Evolutionary conservation across 2,113 vertebrate species (phyloP).

Genomic region (Chelonoidis abingdonii): DNA sequence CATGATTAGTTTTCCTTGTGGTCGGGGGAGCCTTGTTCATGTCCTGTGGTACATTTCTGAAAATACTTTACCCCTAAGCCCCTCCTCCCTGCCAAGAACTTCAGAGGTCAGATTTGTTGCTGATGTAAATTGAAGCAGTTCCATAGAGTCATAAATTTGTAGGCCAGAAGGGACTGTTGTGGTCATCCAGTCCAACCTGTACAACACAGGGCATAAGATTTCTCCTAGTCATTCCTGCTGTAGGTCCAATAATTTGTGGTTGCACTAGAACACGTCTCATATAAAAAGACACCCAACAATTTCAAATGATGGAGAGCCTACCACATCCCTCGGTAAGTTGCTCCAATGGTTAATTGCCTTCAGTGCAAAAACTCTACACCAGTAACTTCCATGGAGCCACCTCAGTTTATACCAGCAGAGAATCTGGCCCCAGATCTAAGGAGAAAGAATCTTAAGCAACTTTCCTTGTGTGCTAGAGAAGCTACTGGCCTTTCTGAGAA

Average conservation of each 20-base stretch:
- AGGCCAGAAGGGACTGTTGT: background rate
- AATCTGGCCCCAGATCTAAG: background rate
- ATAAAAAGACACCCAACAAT: background rate
- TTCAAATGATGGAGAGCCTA: background rate
- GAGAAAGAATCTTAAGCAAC: background rate
- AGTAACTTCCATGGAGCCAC: background rate
- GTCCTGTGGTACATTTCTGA: background rate
- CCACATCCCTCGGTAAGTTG: background rate
- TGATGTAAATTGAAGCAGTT: background rate
- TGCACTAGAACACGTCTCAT: background rate
- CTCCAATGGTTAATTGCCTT: conserved; percentile 1
- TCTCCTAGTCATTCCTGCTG: background rate
- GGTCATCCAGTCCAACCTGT: background rate
- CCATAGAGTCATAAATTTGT: background rate
- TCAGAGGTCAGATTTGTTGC: background rate
- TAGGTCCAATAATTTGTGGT: background rate
- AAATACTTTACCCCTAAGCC: background rate
- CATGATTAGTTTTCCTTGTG: conserved; percentile 4
- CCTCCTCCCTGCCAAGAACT: background rate
- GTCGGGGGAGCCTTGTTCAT: background rate
- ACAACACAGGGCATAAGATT: conserved; percentile 12
- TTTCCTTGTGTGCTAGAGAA: background rate
- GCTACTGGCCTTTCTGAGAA: background rate
- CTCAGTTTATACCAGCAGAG: background rate
- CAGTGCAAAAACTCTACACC: background rate